Base-by-base conservation (phyloP, 1,140 invertebrate genomes). In the Dendroctonus ponderosae region DNA sequence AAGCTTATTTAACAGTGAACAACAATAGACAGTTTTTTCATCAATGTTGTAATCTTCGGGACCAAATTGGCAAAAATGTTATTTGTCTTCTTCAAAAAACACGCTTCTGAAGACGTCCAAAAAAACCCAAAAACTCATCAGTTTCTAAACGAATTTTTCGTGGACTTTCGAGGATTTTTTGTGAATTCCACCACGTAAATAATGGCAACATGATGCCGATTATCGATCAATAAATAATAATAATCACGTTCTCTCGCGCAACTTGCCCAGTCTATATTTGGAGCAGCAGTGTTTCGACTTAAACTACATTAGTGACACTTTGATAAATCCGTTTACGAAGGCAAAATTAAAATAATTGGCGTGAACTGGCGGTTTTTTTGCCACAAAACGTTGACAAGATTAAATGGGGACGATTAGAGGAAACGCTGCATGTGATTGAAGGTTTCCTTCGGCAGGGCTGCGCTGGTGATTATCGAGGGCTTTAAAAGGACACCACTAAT, bases 281-380 rank as follows among this genome's bases (percentile, higher is more conserved):
- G 60, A 48, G 40, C 49, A 51, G 41, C 39, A 26, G 48, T 3
- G 7, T 42, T 40, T 62, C 50, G 60, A 62, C 60, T 60, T 62
- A 52, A 62, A 62, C 60, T 42, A 62, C 60, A 53, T 62, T 26
- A 52, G 8, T 52, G 60, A 62, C 60, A 62, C 49, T 52, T 62
- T 62, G 60, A 62, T 62, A 62, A 62, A 62, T 62, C 60, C 60
- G 60, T 62, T 62, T 62, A 62, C 48, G 12, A 37, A 62, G 49
- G 49, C 60, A 52, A 62, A 62, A 62, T 62, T 62, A 62, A 62
- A 62, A 62, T 62, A 62, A 62, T 62, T 62, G 60, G 60, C 60
- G 60, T 15, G 39, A 26, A 52, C 39, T 52, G 14, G 60, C 26
- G 7, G 51, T 62, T 62, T 56, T 56, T 12, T 53, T 62, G 15